Percentiles rank a stretch among this genome's conserved stretches.
Conservation (phyloP, 2,113 vertebrate species). For the Rhizomys pruinosus region DNA sequence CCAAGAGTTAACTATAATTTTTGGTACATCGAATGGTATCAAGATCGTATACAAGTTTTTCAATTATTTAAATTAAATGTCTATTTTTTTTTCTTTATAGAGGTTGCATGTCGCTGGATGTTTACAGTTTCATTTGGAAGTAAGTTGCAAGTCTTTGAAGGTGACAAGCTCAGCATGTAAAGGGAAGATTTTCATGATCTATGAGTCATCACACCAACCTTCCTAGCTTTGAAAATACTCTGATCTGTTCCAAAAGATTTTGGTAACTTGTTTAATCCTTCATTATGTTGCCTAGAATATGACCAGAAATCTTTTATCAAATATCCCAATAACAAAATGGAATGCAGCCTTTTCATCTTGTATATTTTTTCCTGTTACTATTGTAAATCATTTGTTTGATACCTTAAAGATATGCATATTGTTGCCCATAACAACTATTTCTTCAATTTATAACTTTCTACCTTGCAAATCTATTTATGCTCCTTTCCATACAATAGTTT, state of each 20-base stretch:
- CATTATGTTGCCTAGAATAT: conserved; percentile 52
- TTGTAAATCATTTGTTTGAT: conserved; percentile 4
- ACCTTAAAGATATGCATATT: conserved; percentile 29
- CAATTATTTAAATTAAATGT: conserved; percentile 52
- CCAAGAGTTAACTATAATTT: conserved; percentile 29
- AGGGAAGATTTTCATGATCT: conserved; percentile 38
- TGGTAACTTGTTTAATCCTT: conserved; percentile 55
- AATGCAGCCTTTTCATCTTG: conserved; percentile 33
- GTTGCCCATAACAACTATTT: conserved; percentile 35
- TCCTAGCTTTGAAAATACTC: conserved; percentile 43
- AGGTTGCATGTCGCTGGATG: not conserved
- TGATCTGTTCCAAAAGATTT: conserved; percentile 38
- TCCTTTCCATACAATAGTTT: not conserved
- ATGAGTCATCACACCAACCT: conserved; percentile 48
- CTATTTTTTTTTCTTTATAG: conserved; percentile 41
- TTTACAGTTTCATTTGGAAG: conserved; percentile 54
- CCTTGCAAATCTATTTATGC: not conserved
- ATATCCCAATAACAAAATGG: conserved; percentile 54
- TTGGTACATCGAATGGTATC: conserved; percentile 8
- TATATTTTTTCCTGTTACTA: conserved; percentile 46
- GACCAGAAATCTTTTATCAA: conserved; percentile 46
- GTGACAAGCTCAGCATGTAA: conserved; percentile 29
- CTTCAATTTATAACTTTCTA: conserved; percentile 25
- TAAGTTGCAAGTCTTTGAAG: conserved; percentile 57
- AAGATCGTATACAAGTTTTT: not conserved